A percentile compares a stretch with the other conserved stretches of the same genome.
phyloP scores from a whole-genome alignment of 2,888 invertebrate species.

The Polyommatus icarus region DNA sequence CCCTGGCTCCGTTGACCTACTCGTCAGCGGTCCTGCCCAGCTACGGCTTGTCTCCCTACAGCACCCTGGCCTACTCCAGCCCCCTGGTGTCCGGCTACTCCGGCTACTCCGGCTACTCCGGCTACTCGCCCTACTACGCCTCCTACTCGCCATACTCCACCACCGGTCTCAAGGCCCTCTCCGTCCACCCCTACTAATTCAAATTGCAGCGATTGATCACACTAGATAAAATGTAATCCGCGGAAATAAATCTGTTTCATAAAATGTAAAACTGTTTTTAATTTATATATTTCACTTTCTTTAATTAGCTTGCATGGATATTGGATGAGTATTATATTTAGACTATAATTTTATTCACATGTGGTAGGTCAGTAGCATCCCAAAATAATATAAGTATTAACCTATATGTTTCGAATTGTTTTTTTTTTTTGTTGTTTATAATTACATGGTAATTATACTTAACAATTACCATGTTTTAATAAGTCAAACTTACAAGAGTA shows the following conservation, averaged over 20 bases:
- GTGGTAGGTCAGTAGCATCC: no score
- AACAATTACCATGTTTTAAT: no score
- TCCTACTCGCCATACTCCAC: constrained; percentile 39
- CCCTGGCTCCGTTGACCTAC: constrained; percentile 48
- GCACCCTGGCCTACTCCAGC: constrained; percentile 37
- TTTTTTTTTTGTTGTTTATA: no score
- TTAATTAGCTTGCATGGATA: background rate
- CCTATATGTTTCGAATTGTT: no score
- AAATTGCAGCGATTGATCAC: constrained; percentile 34
- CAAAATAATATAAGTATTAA: no score
- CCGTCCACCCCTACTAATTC: constrained; percentile 63
- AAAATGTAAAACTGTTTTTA: background rate
- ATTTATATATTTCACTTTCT: background rate
- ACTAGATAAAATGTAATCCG: constrained; percentile 43
- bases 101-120: constrained; percentile 37
- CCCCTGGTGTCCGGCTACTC: constrained; percentile 50
- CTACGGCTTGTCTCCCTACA: constrained; percentile 57
- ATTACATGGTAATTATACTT: no score
- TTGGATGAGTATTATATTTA: no score
- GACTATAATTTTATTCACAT: no score
- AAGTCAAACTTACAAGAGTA: no score
- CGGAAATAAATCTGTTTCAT: constrained; percentile 50
- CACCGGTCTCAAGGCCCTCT: constrained; percentile 54
- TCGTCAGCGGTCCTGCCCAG: constrained; percentile 48
- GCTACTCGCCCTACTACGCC: constrained; percentile 44